These are phyloP conservation scores for Sciaenops ocellatus DNA, from an alignment of 2,797 vertebrate species.

Conservation along the genomic window DNA sequence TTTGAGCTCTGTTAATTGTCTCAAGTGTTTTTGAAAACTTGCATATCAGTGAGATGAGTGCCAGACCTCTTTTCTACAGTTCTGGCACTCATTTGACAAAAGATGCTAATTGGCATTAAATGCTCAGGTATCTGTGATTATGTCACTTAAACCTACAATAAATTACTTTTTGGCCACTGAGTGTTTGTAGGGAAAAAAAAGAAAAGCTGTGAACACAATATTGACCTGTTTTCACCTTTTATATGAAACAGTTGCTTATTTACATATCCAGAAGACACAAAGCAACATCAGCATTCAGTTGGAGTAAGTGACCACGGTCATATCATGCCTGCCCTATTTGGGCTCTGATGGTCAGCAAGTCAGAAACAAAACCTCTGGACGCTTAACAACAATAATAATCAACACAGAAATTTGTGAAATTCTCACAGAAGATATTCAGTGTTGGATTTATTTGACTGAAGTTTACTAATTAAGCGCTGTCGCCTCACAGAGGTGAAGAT, in stretches of 20 bases:
- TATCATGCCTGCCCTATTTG: no score
- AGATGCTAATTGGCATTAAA: conserved; percentile 9
- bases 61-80: not conserved
- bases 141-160: not conserved
- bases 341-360: no score
- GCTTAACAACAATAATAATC: no score
- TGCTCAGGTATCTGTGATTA: not conserved
- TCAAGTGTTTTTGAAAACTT: not conserved
- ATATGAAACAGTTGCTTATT: not conserved
- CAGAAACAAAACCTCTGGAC: no score
- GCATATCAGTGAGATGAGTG: conserved; percentile 2
- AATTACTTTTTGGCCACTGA: not conserved
- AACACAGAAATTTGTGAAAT: no score
- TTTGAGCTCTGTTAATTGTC: conserved; percentile 14
- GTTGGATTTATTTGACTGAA: no score
- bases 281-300: no score
- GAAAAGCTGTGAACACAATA: not conserved
- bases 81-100: not conserved
- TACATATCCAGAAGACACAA: not conserved
- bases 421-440: no score
- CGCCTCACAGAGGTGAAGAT: no score
- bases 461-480: no score
- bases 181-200: not conserved
- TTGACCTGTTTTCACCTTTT: not conserved
- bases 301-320: no score